phyloP scores from a whole-genome alignment of 2,888 invertebrate genomes.

The Ophion obscuratus region DNA sequence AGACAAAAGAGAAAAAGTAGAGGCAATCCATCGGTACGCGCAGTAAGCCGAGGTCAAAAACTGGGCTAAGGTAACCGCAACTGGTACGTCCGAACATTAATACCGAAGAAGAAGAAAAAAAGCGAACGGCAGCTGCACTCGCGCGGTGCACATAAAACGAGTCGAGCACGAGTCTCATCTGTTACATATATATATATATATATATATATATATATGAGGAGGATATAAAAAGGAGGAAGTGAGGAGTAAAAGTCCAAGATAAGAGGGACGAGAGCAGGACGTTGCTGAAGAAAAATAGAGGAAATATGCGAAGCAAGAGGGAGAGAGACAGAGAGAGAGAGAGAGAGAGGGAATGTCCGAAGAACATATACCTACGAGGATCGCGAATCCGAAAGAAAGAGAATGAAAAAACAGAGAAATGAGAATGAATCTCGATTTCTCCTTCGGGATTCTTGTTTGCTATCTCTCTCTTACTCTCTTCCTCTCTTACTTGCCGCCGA shows the following conservation, averaged over 20 bases:
- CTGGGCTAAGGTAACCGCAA: slow-evolving; percentile 49
- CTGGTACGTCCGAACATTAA: slow-evolving; percentile 23
- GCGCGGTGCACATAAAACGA: slow-evolving; percentile 49
- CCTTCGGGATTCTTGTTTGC: slow-evolving; percentile 69
- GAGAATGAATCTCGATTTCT: slow-evolving; percentile 44
- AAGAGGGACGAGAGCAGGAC: slow-evolving; percentile 35
- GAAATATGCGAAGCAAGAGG: slow-evolving; percentile 19
- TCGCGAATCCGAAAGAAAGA: slow-evolving; percentile 6
- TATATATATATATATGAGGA: too few relatives aligned
- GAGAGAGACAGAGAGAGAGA: slow-evolving; percentile 12
- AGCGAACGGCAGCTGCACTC: slow-evolving; percentile 48
- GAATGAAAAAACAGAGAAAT: slow-evolving; percentile 30
- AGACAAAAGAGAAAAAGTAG: background rate
- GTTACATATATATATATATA: background rate
- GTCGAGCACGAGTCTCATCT: slow-evolving; percentile 48
- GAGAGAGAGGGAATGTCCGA: background rate
- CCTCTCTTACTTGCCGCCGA: background rate
- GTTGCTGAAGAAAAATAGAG: slow-evolving; percentile 45
- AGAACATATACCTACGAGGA: background rate
- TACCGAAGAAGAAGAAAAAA: slow-evolving; percentile 5
- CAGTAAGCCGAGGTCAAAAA: slow-evolving; percentile 37
- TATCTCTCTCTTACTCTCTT: slow-evolving; percentile 3
- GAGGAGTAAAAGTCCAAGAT: slow-evolving; percentile 48
- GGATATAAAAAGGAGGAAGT: slow-evolving; percentile 51
- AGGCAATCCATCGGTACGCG: background rate